Percentiles rank a stretch among this genome's conserved stretches.
phyloP scores from a whole-genome alignment of 2,888 invertebrate species.

The Candidula unifasciata region DNA sequence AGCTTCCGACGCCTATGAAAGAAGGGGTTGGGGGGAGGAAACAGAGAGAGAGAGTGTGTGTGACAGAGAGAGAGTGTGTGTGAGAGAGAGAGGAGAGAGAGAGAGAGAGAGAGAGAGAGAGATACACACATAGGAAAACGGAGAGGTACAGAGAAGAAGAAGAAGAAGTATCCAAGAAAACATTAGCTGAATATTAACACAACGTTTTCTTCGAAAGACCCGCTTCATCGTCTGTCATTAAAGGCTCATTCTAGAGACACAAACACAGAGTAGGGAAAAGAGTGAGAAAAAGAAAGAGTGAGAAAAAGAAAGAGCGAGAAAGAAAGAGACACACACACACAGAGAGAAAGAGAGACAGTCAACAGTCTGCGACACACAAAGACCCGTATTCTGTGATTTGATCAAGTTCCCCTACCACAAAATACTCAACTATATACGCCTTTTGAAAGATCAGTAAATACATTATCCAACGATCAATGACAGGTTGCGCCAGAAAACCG shows the following conservation, averaged over 20 bases:
- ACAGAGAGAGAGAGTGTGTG: too few relatives aligned
- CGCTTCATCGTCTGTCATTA: too few relatives aligned
- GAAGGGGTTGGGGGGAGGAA: neutral
- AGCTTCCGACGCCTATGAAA: too few relatives aligned
- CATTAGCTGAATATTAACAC: too few relatives aligned
- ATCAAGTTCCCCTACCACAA: too few relatives aligned
- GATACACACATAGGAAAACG: neutral
- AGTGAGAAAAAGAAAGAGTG: neutral
- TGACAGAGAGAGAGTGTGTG: neutral
- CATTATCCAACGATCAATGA: neutral
- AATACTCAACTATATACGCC: too few relatives aligned
- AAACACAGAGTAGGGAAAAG: too few relatives aligned
- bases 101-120: slow-evolving; percentile 1
- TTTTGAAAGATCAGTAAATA: too few relatives aligned
- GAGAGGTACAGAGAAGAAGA: neutral
- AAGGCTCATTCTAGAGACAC: too few relatives aligned
- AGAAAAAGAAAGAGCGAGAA: neutral
- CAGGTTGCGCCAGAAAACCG: neutral
- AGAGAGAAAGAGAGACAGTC: neutral
- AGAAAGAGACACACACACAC: neutral
- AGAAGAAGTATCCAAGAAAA: too few relatives aligned
- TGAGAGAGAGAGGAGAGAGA: neutral
- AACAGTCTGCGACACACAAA: neutral
- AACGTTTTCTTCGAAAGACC: too few relatives aligned
- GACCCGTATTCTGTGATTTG: too few relatives aligned